Percentiles rank a stretch among this genome's conserved stretches.
phyloP scores from a whole-genome alignment of 2,113 vertebrate genomes.

The Edolisoma coerulescens region DNA sequence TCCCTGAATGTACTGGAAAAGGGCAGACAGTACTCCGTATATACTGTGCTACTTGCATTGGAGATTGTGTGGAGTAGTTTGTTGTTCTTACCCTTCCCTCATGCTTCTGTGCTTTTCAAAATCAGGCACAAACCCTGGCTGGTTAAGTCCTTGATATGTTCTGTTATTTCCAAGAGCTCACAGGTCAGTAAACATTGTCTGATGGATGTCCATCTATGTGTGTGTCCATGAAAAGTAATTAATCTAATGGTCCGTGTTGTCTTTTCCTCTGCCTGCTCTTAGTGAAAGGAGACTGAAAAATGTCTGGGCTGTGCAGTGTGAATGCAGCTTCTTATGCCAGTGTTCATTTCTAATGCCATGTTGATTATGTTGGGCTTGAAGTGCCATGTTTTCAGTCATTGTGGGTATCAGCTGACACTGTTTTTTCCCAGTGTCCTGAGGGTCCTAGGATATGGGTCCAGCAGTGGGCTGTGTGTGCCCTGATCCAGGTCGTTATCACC shows the following conservation, averaged over 20 bases:
- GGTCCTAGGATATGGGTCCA: neutral
- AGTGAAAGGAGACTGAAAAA: neutral
- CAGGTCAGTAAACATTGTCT: slow-evolving; percentile 39
- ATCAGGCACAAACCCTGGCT: neutral
- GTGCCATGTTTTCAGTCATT: neutral
- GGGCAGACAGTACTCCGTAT: neutral
- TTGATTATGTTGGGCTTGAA: neutral
- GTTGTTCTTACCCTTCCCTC: neutral
- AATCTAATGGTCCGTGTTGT: neutral
- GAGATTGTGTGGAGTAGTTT: neutral
- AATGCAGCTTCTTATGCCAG: neutral
- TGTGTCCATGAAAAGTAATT: neutral
- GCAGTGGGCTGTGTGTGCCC: neutral
- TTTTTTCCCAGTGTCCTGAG: neutral
- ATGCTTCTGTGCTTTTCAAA: neutral
- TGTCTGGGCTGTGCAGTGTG: neutral
- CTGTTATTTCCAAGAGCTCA: slow-evolving; percentile 21
- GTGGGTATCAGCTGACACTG: neutral
- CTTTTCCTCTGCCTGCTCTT: neutral
- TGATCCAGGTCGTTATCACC: rapidly evolving
- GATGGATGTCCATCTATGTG: neutral
- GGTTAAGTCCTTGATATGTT: neutral
- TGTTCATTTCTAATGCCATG: neutral
- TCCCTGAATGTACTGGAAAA: neutral
- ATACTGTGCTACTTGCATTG: rapidly evolving